These are phyloP conservation scores for Belonocnema kinseyi DNA, from an alignment of 1,140 invertebrate species.

Conservation along the genomic window DNA sequence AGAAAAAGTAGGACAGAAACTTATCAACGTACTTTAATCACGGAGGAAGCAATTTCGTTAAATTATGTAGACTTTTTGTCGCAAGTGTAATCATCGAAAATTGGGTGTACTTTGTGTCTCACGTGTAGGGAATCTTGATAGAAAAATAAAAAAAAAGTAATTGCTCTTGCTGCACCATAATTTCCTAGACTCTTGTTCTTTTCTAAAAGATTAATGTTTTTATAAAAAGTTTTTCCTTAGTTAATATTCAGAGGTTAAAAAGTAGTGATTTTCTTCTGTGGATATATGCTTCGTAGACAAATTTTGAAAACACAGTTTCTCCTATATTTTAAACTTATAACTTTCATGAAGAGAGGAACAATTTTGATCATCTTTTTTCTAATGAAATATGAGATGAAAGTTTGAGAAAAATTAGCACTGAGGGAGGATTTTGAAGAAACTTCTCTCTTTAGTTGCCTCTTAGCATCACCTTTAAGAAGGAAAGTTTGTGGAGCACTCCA, in stretches of 20 bases:
- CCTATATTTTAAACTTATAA: neutral
- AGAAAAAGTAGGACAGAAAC: slow-evolving; percentile 7
- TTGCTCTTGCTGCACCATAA: neutral
- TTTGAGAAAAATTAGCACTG: slow-evolving; percentile 3
- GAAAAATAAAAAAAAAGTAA: neutral
- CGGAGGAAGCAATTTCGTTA: slow-evolving; percentile 20
- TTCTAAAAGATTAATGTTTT: neutral
- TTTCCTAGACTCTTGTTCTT: neutral
- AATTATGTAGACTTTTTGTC: slow-evolving; percentile 1
- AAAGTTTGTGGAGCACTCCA: slow-evolving; percentile 24
- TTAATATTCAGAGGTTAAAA: too few species aligned
- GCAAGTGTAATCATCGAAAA: slow-evolving; percentile 21
- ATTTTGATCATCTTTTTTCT: neutral
- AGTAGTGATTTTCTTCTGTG: too few species aligned
- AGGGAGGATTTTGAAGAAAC: slow-evolving; percentile 1
- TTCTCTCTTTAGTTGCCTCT: slow-evolving; percentile 21
- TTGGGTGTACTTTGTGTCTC: slow-evolving; percentile 21
- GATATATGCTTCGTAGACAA: too few species aligned
- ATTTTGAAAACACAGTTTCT: too few species aligned
- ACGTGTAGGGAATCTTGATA: slow-evolving; percentile 26
- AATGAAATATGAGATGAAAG: neutral
- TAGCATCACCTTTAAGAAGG: slow-evolving; percentile 27
- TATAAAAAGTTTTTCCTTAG: too few species aligned
- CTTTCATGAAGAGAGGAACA: neutral
- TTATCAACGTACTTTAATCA: slow-evolving; percentile 26